Evolutionary conservation across 1,140 invertebrate genomes (phyloP), one percentile per base, ranked within the genome.

Genomic region (Macrocentrus cingulum): DNA sequence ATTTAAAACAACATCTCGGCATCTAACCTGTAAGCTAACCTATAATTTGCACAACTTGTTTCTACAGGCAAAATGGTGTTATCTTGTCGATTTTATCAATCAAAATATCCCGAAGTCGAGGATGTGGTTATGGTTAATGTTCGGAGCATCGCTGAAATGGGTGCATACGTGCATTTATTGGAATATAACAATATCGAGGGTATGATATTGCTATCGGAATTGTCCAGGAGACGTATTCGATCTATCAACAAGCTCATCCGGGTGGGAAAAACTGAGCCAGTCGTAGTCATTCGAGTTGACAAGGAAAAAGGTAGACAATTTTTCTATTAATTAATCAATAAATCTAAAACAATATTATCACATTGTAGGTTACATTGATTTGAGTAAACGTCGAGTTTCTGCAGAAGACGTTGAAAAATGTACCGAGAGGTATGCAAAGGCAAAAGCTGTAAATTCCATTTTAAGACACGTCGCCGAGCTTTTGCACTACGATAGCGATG

Each of bases 121-220:
- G 98, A 99, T 88, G 96, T 99, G 23, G 97, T 99, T 8, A 98
- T 99, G 95, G 97, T 99, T 2, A 99, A 97, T 77, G 97, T 99
- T 1, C 84, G 94, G 11, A 94, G 93, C 62, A 99, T 99, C 67
- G 97, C 96, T 29, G 97, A 99, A 82, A 99, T 99, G 97, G 98
- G 98, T 58, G 97, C 97, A 3, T 99, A 99, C 79, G 98, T 99
- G 2, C 91, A 97, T 77, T 81, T 99, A 45, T 80, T 99, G 49
- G 97, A 99, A 81, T 99, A 99, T 74, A 98, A 99, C 77, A 97
- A 98, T 70, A 99, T 98, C 61, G 97, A 99, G 80, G 97, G 97
- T 66, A 95, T 95, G 92, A 96, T 95, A 58, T 80, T 95, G 63
- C 79, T 95, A 0, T 98, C 95, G 16, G 98, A 99, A 81, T 84